Base-by-base conservation (phyloP, 2,797 vertebrate genomes). In the Pitangus sulphuratus region DNA sequence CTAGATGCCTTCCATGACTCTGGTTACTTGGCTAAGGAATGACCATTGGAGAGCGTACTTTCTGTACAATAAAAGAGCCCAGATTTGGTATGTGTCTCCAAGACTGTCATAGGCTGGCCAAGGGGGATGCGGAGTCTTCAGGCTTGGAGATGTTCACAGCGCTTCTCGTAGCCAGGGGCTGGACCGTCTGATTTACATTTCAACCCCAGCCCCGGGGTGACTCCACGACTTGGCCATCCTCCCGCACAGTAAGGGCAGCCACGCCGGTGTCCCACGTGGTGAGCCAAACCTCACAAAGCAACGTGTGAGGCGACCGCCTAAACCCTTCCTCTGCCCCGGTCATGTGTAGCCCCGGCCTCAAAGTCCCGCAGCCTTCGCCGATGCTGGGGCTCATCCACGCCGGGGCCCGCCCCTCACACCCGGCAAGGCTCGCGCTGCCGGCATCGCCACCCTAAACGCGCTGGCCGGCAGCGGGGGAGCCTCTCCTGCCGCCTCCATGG, bases 201-300 rank as follows among this genome's bases (percentile, higher is more conserved):
- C 33, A 57, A 3, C 8, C 14, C 42, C 50, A 60, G 4, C 22
- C 25, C 19, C 5, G 24, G 3, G 1, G 22, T 3, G 9, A 19
- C 25, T 39, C 28, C 0, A 0, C 6, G 6, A 2, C 44, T 33
- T 1, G 18, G 44, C 45, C 74, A 58, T 8, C 8, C 15, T 57
- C 22, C 35, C 15, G 8, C 7, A 12, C 28, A 1, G 5, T 37
- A 16, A 0, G 1, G 45, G 13, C 12, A 35, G 54, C 16, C 42
- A 26, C 1, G 0, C 26, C 8, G 44, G 11, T 0, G 1, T 11
- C 24, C 4, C 1, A 5, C 2, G 12, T 0, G 13, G 44, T 0
- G 1, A 42, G 7, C 39, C 39, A 42, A 47, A 24, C 30, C 39
- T 44, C 39, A 44, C 15, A 13, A 20, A 20, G 7, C 3, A 2